Base-by-base conservation (phyloP, 92 coral and sea anemone genomes). In the Ricordea florida region DNA sequence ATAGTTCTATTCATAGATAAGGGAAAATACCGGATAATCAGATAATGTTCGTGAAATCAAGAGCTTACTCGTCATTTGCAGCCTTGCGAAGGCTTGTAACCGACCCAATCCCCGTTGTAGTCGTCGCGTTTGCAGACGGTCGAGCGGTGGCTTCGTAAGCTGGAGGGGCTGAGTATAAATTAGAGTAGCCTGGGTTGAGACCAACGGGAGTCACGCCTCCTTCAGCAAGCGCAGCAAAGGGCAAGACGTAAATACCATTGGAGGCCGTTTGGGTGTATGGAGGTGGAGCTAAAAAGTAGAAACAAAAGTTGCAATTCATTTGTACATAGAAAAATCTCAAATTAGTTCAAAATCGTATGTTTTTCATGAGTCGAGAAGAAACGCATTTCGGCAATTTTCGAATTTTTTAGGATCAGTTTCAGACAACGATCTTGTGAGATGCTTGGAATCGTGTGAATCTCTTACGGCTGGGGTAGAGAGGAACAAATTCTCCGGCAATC, bases 211-310 rank as follows among this genome's bases (percentile, higher is more conserved):
- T 16, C 41, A 67, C 26, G 43, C 82, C 82, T 10, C 38, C 50
- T 2, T 45, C 65, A 16, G 69, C 34, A 14, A 76, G 56, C 31
- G 83, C 33, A 5, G 88, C 57, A 49, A 82, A 61, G 13, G 92
- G 87, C 4, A 42, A 51, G n/a, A 69, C 37, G 28, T 72, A 80
- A 9, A 69, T 59, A 41, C 60, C 57, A 0, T 42, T 72, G 2
- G 83, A 16, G 3, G 68, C 64, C 3, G 79, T 10, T 17, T 76
- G 90, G 11, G 80, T 91, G 71, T 91, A 91, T 29, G 97, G 93
- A 6, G 97, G 97, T 5, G 97, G 97, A 3, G 97, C 90, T 1
- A 52, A 20, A n/a, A n/a, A n/a, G n/a, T n/a, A n/a, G n/a, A n/a
- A n/a, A n/a, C n/a, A n/a, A n/a, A n/a, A n/a, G n/a, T n/a, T n/a